Base-by-base conservation (phyloP, 1,140 invertebrate genomes). In the Drosophila tsacasi region DNA sequence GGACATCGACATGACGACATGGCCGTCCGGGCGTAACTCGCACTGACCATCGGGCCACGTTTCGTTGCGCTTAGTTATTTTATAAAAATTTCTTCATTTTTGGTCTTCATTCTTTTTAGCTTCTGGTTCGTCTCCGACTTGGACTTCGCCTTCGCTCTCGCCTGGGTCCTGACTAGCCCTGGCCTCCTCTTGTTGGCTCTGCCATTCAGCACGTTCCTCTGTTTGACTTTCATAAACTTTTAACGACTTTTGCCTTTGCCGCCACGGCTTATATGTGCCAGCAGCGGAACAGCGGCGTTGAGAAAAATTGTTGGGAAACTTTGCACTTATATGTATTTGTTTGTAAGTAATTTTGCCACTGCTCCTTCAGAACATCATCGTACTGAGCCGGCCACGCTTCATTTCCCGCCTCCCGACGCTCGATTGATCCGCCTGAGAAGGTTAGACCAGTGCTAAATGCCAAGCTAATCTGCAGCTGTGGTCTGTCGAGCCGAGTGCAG, bases 201-300 rank as follows among this genome's bases (percentile, higher is more conserved):
- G 66, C 55, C 64, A 76, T 67, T 66, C 71, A 76, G 72, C 73
- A 64, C 80, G 84, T 79, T 90, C 69, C 79, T 78, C 81, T 91
- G 86, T 92, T 92, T 92, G 90, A 92, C 90, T 92, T 92, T 92
- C 90, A 92, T 92, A 92, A 92, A 92, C 82, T 92, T 92, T 91
- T 92, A 92, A 92, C 85, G 90, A 92, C 90, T 92, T 92, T 91
- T 92, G 90, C 89, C 81, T 79, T 76, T 79, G 73, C 85, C 76
- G 62, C 68, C 84, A 75, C 47, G 81, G 83, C 83, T 86, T 79
- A 86, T 83, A 87, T 86, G 83, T 86, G 79, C 54, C 83, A 83
- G 61, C 57, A 61, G 68, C 39, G 23, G 13, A 39, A 32, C 54
- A 60, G 40, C 47, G 39, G 54, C 69, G 49, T 30, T 62, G 47